Evolutionary conservation across 1,140 invertebrate genomes (phyloP).

Genomic region (Periplaneta americana): DNA sequence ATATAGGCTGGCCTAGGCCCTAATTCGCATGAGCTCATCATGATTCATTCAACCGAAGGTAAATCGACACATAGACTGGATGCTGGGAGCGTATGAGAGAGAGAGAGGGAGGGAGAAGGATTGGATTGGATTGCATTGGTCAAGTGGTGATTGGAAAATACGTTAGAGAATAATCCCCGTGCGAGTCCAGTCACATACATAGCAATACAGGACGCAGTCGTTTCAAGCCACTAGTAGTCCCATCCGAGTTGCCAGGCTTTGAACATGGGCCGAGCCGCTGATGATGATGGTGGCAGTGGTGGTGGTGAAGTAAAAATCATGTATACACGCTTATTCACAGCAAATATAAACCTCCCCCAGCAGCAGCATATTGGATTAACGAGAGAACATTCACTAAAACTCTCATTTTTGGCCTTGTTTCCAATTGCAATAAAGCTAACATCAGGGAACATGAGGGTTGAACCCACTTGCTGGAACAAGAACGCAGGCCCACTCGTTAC

Average conservation of each 20-base stretch:
- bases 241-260: neutral
- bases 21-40: slow-evolving; percentile 16
- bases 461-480: neutral
- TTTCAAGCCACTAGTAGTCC: neutral
- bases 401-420: neutral
- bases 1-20: neutral
- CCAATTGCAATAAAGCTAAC: neutral
- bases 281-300: neutral
- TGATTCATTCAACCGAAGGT: neutral
- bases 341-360: neutral
- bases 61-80: slow-evolving; percentile 10
- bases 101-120: neutral
- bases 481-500: neutral
- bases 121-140: neutral
- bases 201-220: neutral
- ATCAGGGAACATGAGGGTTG: neutral
- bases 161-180: neutral
- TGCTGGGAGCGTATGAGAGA: neutral
- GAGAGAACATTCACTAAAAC: neutral
- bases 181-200: neutral
- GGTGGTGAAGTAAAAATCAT: neutral
- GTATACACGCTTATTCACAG: neutral
- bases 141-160: neutral
- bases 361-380: neutral
- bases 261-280: too few species aligned